Base-by-base conservation (phyloP, 2,888 invertebrate genomes). In the Ceraclea dissimilis region DNA sequence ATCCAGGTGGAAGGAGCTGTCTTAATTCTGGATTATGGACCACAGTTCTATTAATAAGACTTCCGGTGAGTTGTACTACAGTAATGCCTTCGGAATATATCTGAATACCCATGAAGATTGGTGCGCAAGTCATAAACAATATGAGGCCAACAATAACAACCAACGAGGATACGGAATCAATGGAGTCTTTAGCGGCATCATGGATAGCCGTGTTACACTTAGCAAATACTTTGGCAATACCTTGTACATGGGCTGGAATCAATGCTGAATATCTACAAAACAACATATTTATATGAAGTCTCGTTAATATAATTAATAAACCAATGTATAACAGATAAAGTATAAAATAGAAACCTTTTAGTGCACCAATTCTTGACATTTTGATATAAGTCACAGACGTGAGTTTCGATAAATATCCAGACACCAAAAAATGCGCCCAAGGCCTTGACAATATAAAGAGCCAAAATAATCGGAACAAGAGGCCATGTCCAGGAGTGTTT, bases 71-170 rank as follows among this genome's bases (percentile, higher is more conserved):
- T 69, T 93, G 89, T 13, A 95, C 86, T 54, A 97, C 81, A 67
- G 94, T 92, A 70, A 95, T 89, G 1, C 92, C 92, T 76, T 97
- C 97, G 0, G 90, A 88, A 71, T 97, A 96, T 66, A 95, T 91
- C 82, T 93, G 92, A 63, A 92, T 81, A 57, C 83, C 84, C 60
- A 90, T 84, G 70, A 96, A 93, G 60, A 94, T 80, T 26, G 88
- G 84, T 48, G 90, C 83, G 64, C 90, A 84, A 51, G 86, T 80
- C 17, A 88, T 80, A 64, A 91, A 87, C 22, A 93, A 69, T 53
- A 95, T 81, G 52, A 96, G 81, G n/a, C 88, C 83, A 51, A 90
- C 77, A 62, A 96, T 93, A 65, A 96, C 90, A 53, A 92, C 80
- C 63, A 88, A 84, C 49, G 90, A 88, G 5, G 93, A 90, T 2